These are phyloP conservation scores for Falcunculus frontatus DNA, from an alignment of 2,113 vertebrate genomes.

Conservation along the genomic window DNA sequence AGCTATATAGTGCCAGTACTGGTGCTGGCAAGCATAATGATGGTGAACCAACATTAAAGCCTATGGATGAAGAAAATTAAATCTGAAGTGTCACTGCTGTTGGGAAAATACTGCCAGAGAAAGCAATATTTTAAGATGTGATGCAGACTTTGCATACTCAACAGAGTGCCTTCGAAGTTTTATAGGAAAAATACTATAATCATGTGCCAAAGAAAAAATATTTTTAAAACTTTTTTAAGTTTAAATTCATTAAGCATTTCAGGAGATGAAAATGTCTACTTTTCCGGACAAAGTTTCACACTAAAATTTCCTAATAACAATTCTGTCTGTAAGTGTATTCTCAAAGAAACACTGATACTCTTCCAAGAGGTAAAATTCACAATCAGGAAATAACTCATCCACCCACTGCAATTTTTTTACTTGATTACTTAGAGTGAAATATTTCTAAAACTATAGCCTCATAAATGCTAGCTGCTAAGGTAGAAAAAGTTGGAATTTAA, in stretches of 20 bases:
- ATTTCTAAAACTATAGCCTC: not conserved
- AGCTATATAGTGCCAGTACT: not conserved
- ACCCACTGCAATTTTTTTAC: not conserved
- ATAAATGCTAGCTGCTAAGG: not conserved
- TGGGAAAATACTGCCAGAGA: conserved; percentile 50
- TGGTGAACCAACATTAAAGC: conserved; percentile 29
- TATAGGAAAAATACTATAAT: conserved; percentile 21
- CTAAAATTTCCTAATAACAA: not conserved
- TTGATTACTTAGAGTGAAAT: not conserved
- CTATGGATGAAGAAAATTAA: conserved; percentile 50
- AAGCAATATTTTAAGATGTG: conserved; percentile 47
- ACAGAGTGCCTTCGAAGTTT: not conserved
- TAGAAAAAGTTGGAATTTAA: not conserved
- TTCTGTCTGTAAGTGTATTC: not conserved
- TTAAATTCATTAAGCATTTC: conserved; percentile 23
- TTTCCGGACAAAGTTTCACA: not conserved
- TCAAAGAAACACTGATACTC: not conserved
- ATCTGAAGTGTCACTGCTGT: conserved; percentile 53
- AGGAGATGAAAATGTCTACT: not conserved
- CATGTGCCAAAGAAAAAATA: conserved; percentile 22
- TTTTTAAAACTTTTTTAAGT: not conserved
- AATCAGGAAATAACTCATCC: not conserved
- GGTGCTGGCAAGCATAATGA: conserved; percentile 36
- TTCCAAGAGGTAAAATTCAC: not conserved
- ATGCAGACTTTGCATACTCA: conserved; percentile 36